Evolutionary conservation across 2,888 invertebrate genomes (phyloP).

Genomic region (Cheilosia soror): DNA sequence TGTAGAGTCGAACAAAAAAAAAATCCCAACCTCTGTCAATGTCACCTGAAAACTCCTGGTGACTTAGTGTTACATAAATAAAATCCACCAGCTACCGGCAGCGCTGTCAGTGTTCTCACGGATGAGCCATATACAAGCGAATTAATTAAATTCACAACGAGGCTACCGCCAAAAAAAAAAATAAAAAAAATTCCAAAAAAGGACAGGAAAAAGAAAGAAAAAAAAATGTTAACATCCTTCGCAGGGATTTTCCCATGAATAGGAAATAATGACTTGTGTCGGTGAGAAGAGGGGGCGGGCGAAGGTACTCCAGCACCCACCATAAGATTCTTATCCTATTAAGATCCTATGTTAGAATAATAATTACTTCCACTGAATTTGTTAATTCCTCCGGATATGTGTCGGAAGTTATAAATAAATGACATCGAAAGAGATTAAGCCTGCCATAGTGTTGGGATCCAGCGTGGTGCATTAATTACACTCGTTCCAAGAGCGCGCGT

Average conservation of each 20-base stretch:
- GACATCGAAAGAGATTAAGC: conserved; percentile 71
- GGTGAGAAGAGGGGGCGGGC: not conserved
- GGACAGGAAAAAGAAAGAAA: conserved; percentile 7
- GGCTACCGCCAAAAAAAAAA: conserved; percentile 14
- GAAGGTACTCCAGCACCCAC: not conserved
- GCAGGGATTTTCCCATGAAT: conserved; percentile 56
- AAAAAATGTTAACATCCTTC: conserved; percentile 4
- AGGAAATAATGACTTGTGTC: conserved; percentile 64
- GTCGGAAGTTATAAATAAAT: conserved; percentile 75
- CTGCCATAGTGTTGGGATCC: conserved; percentile 5
- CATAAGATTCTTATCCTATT: conserved; percentile 63
- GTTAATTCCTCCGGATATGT: conserved; percentile 73
- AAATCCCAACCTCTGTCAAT: conserved; percentile 56
- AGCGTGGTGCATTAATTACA: conserved; percentile 69
- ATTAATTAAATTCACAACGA: conserved; percentile 63
- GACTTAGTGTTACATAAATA: conserved; percentile 63
- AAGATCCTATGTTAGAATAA: conserved; percentile 66
- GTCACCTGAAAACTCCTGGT: conserved; percentile 55
- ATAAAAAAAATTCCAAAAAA: conserved; percentile 1
- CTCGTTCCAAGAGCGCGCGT: conserved; percentile 27
- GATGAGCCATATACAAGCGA: conserved; percentile 53
- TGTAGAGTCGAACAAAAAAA: not conserved
- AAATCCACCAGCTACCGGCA: conserved; percentile 7
- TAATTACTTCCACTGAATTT: conserved; percentile 75
- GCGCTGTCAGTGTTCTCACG: not conserved